Evolutionary conservation across 2,888 invertebrate genomes (phyloP).

Genomic region (Didymodactylos carnosus): DNA sequence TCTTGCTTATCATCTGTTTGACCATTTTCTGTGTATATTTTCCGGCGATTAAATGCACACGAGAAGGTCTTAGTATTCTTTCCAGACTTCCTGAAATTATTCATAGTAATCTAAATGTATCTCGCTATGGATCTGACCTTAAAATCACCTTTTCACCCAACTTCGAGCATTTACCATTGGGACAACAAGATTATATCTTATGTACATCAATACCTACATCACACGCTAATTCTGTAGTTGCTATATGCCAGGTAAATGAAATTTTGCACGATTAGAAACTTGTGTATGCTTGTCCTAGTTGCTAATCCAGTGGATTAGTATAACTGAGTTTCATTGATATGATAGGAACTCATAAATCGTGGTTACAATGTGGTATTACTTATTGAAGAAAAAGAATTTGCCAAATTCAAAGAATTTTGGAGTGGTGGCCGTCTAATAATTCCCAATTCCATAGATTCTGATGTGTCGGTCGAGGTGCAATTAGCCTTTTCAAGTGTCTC

Average conservation of each 20-base stretch:
- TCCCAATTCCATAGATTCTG: background rate
- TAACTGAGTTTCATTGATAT: background rate
- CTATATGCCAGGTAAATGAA: background rate
- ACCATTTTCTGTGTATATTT: no score
- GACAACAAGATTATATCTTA: background rate
- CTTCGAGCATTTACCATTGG: background rate
- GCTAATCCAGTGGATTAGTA: no score
- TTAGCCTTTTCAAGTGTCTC: background rate
- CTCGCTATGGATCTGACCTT: background rate
- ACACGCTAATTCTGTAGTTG: background rate
- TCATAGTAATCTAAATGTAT: background rate
- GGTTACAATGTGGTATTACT: background rate
- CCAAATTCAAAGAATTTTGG: background rate
- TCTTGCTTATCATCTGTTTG: no score
- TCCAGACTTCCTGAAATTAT: background rate
- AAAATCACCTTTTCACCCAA: background rate
- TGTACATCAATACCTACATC: background rate
- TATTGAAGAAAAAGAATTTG: background rate
- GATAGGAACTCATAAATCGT: background rate
- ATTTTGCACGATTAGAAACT: no score
- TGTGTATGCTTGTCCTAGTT: no score
- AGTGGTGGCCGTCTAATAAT: background rate
- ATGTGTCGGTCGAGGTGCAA: background rate
- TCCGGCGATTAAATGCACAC: no score
- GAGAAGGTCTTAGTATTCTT: no score